A percentile compares a stretch with the other conserved stretches of the same genome.
phyloP scores from a whole-genome alignment of 2,797 vertebrate genomes.

The Falco rusticolus region DNA sequence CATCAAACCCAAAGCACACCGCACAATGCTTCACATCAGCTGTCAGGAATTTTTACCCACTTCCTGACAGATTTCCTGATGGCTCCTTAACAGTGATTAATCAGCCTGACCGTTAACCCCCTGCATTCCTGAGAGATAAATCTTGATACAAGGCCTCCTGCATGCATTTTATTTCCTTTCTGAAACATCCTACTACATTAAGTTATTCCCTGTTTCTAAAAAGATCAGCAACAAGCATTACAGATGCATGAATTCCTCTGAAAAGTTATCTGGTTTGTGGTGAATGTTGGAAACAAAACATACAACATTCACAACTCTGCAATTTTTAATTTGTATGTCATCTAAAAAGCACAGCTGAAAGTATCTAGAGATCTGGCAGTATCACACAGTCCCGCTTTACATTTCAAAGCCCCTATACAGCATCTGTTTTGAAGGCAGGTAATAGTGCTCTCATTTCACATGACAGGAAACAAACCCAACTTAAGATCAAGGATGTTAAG shows the following conservation, averaged over 20 bases:
- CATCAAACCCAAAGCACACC: slow-evolving; percentile 56
- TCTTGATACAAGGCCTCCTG: slow-evolving; percentile 63
- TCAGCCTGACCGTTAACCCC: slow-evolving; percentile 73
- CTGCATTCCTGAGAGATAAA: slow-evolving; percentile 79
- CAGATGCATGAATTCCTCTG: slow-evolving; percentile 58
- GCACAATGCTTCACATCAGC: slow-evolving; percentile 62
- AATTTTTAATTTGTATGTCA: slow-evolving; percentile 30
- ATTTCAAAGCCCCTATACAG: slow-evolving; percentile 22
- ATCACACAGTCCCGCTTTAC: not conserved
- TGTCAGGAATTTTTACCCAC: slow-evolving; percentile 74
- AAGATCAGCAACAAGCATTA: slow-evolving; percentile 45
- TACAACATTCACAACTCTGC: not conserved
- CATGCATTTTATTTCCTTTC: slow-evolving; percentile 68
- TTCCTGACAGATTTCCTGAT: slow-evolving; percentile 74
- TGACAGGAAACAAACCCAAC: slow-evolving; percentile 6
- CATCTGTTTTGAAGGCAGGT: slow-evolving; percentile 38
- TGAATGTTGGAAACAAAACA: slow-evolving; percentile 48
- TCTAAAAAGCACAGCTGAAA: slow-evolving; percentile 44
- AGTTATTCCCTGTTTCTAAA: slow-evolving; percentile 55
- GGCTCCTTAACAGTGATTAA: slow-evolving; percentile 73
- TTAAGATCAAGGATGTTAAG: slow-evolving; percentile 3
- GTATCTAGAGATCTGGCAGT: not conserved
- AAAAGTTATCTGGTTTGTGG: slow-evolving; percentile 54
- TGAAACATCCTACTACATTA: slow-evolving; percentile 62
- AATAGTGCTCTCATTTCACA: not conserved